These are phyloP conservation scores for Typhlomys cinereus DNA, from an alignment of 2,113 vertebrate species.

Conservation along the genomic window DNA sequence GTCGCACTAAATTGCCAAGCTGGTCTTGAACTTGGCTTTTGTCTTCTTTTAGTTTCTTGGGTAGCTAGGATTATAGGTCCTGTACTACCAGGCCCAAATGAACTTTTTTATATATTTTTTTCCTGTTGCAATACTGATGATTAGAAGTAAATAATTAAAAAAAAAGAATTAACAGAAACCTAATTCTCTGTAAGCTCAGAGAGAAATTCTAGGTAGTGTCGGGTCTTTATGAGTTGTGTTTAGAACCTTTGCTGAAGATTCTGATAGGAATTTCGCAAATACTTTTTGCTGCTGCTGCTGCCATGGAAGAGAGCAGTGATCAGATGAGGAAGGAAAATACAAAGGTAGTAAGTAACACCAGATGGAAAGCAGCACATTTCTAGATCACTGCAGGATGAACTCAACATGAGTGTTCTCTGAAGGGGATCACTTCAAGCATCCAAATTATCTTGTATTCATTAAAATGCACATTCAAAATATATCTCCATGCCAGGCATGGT, in stretches of 20 bases:
- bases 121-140: not conserved
- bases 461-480: not conserved
- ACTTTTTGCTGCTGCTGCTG: not conserved
- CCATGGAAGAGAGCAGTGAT: not conserved
- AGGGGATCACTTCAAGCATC: not conserved
- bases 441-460: not conserved
- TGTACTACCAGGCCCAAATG: too few relatives aligned
- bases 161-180: constrained; percentile 31
- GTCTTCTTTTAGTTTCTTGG: too few relatives aligned
- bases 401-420: not conserved
- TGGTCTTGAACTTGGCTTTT: too few relatives aligned
- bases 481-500: not conserved
- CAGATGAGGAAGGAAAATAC: not conserved
- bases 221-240: not conserved
- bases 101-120: not conserved
- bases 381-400: not conserved
- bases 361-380: not conserved
- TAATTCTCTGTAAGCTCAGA: not conserved
- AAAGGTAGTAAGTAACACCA: not conserved
- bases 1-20: too few relatives aligned
- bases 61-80: too few relatives aligned
- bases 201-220: constrained; percentile 32
- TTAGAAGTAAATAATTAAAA: not conserved
- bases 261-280: constrained; percentile 40
- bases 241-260: constrained; percentile 49